phyloP scores from a whole-genome alignment of 2,888 invertebrate genomes.

The Pomacea canaliculata region DNA sequence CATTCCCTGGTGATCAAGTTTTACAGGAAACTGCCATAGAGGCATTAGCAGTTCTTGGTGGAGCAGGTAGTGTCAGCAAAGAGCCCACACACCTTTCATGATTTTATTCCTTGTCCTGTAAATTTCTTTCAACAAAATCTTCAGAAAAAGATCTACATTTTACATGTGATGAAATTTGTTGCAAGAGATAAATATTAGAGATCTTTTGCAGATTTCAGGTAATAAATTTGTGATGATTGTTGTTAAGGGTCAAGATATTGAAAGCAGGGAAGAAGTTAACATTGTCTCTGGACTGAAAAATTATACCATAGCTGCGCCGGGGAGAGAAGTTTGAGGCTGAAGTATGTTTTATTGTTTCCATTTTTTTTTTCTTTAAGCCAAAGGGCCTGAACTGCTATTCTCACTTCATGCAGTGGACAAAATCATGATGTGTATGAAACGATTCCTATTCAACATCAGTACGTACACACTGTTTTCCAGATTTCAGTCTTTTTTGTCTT shows the following conservation, averaged over 20 bases:
- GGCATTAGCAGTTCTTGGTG: conserved; percentile 55
- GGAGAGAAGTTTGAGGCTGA: too few relatives aligned
- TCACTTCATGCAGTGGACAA: conserved; percentile 39
- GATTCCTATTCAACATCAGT: conserved; percentile 44
- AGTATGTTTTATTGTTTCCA: not conserved
- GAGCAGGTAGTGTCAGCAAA: conserved; percentile 45
- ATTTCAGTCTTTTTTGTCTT: too few relatives aligned
- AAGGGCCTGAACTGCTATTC: conserved; percentile 46
- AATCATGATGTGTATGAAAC: conserved; percentile 43
- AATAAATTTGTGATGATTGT: too few relatives aligned
- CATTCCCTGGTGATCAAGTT: conserved; percentile 43
- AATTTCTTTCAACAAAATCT: not conserved
- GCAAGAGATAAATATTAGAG: too few relatives aligned
- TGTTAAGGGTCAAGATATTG: too few relatives aligned
- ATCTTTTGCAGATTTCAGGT: too few relatives aligned
- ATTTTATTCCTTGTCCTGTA: not conserved
- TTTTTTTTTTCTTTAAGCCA: conserved; percentile 36
- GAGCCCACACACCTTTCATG: not conserved
- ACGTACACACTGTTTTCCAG: conserved; percentile 28
- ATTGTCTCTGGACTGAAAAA: too few relatives aligned
- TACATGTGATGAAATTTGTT: too few relatives aligned
- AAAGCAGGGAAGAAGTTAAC: too few relatives aligned
- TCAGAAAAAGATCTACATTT: too few relatives aligned
- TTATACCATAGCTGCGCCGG: too few relatives aligned
- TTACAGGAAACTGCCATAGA: conserved; percentile 61